Percentiles rank a stretch among this genome's conserved stretches.
Evolutionary conservation across 2,113 vertebrate genomes (phyloP).

Genomic region (Larimichthys crocea): DNA sequence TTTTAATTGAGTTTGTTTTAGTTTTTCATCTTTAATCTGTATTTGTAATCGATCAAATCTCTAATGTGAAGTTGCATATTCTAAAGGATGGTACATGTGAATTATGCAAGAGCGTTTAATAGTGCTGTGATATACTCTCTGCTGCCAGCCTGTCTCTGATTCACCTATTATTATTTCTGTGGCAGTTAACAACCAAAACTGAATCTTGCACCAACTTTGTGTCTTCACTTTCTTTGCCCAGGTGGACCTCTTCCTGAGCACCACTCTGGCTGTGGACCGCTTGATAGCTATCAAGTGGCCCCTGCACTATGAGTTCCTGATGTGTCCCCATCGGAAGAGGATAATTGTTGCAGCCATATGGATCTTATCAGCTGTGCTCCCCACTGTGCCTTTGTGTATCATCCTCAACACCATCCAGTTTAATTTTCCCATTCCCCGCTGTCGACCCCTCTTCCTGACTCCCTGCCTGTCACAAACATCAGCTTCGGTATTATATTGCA

Average conservation of each 20-base stretch:
- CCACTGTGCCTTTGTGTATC: constrained; percentile 19
- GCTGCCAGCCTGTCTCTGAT: neutral
- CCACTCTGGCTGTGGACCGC: constrained; percentile 53
- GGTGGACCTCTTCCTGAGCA: constrained; percentile 54
- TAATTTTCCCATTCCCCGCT: constrained; percentile 25
- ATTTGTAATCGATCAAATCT: too few relatives aligned
- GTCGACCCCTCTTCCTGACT: constrained; percentile 9
- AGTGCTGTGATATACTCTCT: neutral
- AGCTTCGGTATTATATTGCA: constrained; percentile 6
- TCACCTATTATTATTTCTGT: neutral
- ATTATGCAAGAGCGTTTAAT: neutral
- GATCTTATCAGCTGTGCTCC: neutral
- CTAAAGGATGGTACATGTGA: neutral
- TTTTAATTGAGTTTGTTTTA: too few relatives aligned
- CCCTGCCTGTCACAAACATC: constrained; percentile 23
- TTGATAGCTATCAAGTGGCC: constrained; percentile 61
- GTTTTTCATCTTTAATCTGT: too few relatives aligned
- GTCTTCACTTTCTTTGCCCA: neutral
- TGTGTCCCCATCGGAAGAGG: constrained; percentile 19
- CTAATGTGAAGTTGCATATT: neutral
- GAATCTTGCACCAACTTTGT: neutral
- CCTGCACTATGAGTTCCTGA: constrained; percentile 45
- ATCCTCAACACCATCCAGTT: constrained; percentile 19
- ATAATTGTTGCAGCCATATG: constrained; percentile 25
- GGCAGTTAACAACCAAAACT: neutral